Evolutionary conservation across 2,797 vertebrate genomes (phyloP), one percentile per base, ranked within the genome.

Genomic region (Microctenopoma lineatum): DNA sequence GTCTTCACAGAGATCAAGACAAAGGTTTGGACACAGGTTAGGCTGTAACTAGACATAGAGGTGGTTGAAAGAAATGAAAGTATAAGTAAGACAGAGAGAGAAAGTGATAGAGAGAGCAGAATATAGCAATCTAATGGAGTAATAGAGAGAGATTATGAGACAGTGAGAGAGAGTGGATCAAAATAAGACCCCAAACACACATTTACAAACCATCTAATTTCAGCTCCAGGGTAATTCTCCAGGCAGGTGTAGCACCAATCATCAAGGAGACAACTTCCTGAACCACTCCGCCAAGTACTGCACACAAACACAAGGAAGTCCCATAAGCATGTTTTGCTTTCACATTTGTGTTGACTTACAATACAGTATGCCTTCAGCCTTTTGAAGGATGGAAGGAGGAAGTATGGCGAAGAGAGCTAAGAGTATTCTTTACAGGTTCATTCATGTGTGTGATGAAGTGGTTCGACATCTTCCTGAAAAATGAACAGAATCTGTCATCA

Each of bases 291-390:
- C 2, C 29, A 62, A 48, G 52, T 11, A 14, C 3, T 44, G 34
- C n/a, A 4, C 4, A 51, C 10, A 11, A 26, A 55, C n/a, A 36
- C 10, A 62, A 50, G 58, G 45, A 89, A 72, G 68, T 80, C 57
- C 71, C 73, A 52, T 59, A 1, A 25, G 3, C 4, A 41, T 4
- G 56, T 87, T 90, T 90, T 72, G 25, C 85, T 90, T 91, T 92
- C 88, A 83, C 54, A 47, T 83, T 68, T 11, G 6, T 1, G 3
- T 38, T 0, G 5, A 18, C 3, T 21, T 42, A 21, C n/a, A 10
- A 1, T 8, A 12, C 3, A 5, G 1, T 11, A 1, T 38, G 9
- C 34, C 25, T n/a, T 36, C 3, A 11, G 14, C 16, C 4, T 58
- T 34, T 18, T 7, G 26, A 52, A 12, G 5, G 4, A 32, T 21